Percentiles rank a stretch among this genome's conserved stretches.
These are phyloP conservation scores for Saimiri boliviensis DNA, from an alignment of 2,113 vertebrate species.

Conservation along the genomic window DNA sequence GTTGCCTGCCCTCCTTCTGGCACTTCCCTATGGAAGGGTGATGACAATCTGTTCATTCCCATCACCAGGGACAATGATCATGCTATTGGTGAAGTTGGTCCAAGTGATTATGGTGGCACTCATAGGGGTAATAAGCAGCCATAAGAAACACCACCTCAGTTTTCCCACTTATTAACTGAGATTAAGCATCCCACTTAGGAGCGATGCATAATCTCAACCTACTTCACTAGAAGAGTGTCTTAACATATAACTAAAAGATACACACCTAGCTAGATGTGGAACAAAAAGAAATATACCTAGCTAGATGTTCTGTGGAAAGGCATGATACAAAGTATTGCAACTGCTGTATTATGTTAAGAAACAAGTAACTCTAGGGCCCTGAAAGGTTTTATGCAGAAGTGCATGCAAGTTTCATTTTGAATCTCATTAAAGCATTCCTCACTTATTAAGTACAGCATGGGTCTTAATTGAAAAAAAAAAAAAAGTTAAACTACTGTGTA, in stretches of 20 bases:
- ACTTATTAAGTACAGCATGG: not conserved
- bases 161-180: not conserved
- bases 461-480: not conserved
- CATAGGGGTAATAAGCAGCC: not conserved
- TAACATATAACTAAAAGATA: no score
- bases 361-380: not conserved
- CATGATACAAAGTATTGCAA: not conserved
- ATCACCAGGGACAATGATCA: not conserved
- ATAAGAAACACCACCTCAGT: not conserved
- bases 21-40: not conserved
- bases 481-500: not conserved
- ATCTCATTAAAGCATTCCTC: not conserved
- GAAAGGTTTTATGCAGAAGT: slow-evolving; percentile 8
- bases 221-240: not conserved
- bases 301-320: not conserved
- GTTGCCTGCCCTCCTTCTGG: not conserved
- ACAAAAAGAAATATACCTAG: not conserved
- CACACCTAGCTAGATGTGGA: no score
- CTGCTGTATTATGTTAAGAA: not conserved
- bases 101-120: not conserved
- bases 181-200: no score
- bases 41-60: not conserved
- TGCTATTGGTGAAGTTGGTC: not conserved
- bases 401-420: not conserved
- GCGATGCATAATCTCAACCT: not conserved